Percentiles rank a stretch among this genome's conserved stretches.
phyloP scores from a whole-genome alignment of 2,888 invertebrate genomes.

The Keiferia lycopersicella region DNA sequence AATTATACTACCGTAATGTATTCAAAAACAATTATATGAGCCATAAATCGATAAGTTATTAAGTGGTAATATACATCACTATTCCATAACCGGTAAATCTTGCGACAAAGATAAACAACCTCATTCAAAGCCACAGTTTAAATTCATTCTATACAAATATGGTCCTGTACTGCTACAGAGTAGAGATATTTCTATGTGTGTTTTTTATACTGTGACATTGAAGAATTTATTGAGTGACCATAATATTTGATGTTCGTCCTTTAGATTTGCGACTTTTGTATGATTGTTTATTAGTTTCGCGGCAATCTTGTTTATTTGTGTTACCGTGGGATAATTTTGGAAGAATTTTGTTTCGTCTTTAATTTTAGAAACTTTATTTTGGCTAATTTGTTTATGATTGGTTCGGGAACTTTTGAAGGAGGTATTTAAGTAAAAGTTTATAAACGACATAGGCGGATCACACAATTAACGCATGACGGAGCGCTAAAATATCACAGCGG shows the following conservation, averaged over 20 bases:
- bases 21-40: slow-evolving; percentile 53
- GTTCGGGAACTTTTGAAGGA: neutral
- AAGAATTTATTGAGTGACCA: slow-evolving; percentile 28
- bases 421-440: neutral
- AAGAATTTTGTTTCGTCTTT: slow-evolving; percentile 13
- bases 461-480: too few species aligned
- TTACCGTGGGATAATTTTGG: slow-evolving; percentile 29
- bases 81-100: slow-evolving; percentile 41
- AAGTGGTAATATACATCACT: slow-evolving; percentile 52
- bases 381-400: neutral
- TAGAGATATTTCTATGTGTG: neutral
- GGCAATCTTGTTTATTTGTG: slow-evolving; percentile 32
- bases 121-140: slow-evolving; percentile 23
- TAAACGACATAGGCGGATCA: neutral
- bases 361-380: neutral
- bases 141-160: neutral
- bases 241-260: slow-evolving; percentile 28
- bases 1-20: slow-evolving; percentile 58
- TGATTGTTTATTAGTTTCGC: slow-evolving; percentile 28
- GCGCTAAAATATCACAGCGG: too few species aligned
- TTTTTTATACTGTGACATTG: slow-evolving; percentile 14
- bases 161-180: neutral
- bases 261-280: slow-evolving; percentile 26
- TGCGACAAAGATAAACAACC: slow-evolving; percentile 46
- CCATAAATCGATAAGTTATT: slow-evolving; percentile 58